These are phyloP conservation scores for Deilephila porcellus DNA, from an alignment of 2,888 invertebrate species.

Conservation along the genomic window DNA sequence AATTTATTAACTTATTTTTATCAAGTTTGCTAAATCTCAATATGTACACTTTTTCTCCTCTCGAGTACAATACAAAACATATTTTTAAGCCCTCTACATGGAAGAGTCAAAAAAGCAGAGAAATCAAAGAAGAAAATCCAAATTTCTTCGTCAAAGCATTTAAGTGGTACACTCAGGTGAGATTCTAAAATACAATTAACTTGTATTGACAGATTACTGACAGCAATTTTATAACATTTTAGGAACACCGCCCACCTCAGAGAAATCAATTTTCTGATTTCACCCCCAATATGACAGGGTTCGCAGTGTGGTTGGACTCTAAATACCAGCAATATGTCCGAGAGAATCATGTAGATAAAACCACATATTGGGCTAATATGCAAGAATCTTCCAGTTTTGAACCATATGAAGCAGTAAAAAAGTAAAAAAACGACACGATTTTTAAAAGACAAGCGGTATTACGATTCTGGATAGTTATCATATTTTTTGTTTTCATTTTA, in stretches of 20 bases:
- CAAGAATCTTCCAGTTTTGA: slow-evolving; percentile 44
- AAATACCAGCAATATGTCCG: slow-evolving; percentile 68
- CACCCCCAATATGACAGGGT: slow-evolving; percentile 50
- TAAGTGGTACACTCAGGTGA: slow-evolving; percentile 75
- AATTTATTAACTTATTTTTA: too few species aligned
- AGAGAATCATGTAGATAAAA: slow-evolving; percentile 42
- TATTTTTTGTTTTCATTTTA: neutral
- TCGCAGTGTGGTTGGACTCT: slow-evolving; percentile 71
- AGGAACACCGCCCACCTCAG: slow-evolving; percentile 48
- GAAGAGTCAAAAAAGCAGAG: slow-evolving; percentile 26
- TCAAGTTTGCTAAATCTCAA: too few species aligned
- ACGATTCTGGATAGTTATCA: neutral
- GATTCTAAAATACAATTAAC: neutral
- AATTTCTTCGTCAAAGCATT: slow-evolving; percentile 76
- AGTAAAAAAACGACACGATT: neutral
- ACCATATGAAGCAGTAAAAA: slow-evolving; percentile 27
- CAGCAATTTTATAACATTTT: neutral
- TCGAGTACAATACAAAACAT: neutral
- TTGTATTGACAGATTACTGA: neutral
- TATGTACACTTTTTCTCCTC: too few species aligned
- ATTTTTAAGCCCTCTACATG: slow-evolving; percentile 26
- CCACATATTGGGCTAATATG: slow-evolving; percentile 33
- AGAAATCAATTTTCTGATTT: slow-evolving; percentile 33
- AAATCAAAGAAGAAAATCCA: slow-evolving; percentile 52
- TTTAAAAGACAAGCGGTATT: neutral